These are phyloP conservation scores for Tauraco erythrolophus DNA, from an alignment of 2,113 vertebrate species.

Conservation along the genomic window DNA sequence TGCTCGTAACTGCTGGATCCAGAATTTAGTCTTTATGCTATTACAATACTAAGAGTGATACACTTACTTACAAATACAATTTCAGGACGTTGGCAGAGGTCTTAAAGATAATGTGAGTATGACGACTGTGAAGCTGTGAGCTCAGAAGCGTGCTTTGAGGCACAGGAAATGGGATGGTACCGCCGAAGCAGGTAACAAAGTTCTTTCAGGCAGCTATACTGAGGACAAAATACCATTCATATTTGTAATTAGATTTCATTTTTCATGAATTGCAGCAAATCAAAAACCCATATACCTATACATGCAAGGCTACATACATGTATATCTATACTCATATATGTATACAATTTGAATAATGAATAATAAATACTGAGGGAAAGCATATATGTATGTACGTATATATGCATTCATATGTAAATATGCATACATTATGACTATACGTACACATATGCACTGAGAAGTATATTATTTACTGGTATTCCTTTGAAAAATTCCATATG, in stretches of 20 bases:
- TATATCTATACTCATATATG: neutral
- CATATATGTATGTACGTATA: too few relatives aligned
- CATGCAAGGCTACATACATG: neutral
- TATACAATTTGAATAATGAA: neutral
- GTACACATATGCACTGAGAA: fast-evolving
- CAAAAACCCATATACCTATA: neutral
- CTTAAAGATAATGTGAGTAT: neutral
- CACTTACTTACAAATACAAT: neutral
- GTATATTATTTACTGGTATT: neutral
- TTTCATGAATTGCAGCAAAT: neutral
- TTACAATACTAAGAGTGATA: neutral
- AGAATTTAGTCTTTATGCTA: neutral
- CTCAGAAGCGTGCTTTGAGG: fast-evolving
- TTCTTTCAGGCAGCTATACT: neutral
- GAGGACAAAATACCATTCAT: neutral
- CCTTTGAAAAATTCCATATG: neutral
- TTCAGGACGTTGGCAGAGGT: neutral
- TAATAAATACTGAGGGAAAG: neutral
- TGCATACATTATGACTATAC: neutral
- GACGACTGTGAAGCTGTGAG: neutral
- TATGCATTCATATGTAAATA: neutral
- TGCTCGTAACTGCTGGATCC: neutral
- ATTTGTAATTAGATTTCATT: neutral
- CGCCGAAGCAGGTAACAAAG: neutral
- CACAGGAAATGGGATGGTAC: neutral